Percentiles rank a stretch among this genome's conserved stretches.
phyloP scores from a whole-genome alignment of 2,113 vertebrate species.

The Macrotus californicus region DNA sequence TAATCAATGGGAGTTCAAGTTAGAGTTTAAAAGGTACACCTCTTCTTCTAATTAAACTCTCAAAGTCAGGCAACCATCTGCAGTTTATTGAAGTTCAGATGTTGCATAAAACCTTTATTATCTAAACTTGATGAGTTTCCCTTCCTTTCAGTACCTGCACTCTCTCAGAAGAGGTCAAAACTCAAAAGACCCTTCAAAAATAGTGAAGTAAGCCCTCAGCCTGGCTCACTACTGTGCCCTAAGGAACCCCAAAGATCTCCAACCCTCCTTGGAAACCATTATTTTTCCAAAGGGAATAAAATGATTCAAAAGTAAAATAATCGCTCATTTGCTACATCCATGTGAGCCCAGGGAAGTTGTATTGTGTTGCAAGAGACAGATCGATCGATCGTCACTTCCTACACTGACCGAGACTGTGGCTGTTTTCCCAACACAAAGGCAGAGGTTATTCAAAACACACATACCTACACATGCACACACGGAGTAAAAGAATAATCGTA shows the following conservation, averaged over 20 bases:
- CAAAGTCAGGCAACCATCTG: slow-evolving; percentile 10
- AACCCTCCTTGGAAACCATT: not conserved
- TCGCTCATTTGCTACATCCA: not conserved
- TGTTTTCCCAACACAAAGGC: not conserved
- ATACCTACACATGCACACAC: not conserved
- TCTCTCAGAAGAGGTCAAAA: not conserved
- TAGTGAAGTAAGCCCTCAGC: not conserved
- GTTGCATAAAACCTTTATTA: slow-evolving; percentile 53
- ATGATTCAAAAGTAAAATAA: not conserved
- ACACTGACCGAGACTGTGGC: not conserved
- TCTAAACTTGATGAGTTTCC: slow-evolving; percentile 34
- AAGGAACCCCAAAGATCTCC: not conserved
- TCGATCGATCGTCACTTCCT: not conserved
- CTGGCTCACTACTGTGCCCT: not conserved
- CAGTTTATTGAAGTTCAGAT: slow-evolving; percentile 45
- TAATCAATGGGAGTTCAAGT: slow-evolving; percentile 37
- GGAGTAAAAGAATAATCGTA: not conserved
- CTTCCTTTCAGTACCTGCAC: not conserved
- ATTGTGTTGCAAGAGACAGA: not conserved
- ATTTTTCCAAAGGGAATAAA: not conserved
- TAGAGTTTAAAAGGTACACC: slow-evolving; percentile 18
- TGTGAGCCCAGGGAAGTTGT: not conserved
- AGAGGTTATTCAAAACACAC: not conserved
- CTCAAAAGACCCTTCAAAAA: slow-evolving; percentile 8
- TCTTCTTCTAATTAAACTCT: slow-evolving; percentile 43